phyloP scores from a whole-genome alignment of 2,888 invertebrate species.

The Heliothis peltigera region DNA sequence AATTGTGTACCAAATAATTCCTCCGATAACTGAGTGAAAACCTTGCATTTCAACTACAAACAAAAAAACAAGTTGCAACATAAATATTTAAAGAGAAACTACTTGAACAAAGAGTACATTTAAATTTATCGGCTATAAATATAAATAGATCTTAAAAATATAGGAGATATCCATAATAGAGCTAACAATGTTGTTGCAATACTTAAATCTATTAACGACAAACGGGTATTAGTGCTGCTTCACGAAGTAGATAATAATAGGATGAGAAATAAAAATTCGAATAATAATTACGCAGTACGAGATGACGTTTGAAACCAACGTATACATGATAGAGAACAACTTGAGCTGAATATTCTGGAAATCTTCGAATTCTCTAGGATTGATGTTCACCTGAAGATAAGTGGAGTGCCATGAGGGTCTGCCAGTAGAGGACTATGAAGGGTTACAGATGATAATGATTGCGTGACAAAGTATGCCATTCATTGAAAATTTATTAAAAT shows the following conservation, averaged over 20 bases:
- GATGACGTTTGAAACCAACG: background rate
- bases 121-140: constrained; percentile 18
- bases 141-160: constrained; percentile 34
- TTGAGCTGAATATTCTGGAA: constrained; percentile 1
- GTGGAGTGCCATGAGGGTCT: background rate
- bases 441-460: too few species aligned
- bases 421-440: too few species aligned
- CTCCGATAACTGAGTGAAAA: constrained; percentile 6
- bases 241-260: constrained; percentile 20
- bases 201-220: constrained; percentile 22
- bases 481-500: too few species aligned
- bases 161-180: constrained; percentile 13
- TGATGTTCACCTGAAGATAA: background rate
- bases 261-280: constrained; percentile 14
- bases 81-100: constrained; percentile 6
- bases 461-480: too few species aligned
- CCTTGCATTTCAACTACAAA: constrained; percentile 17
- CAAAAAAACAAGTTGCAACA: constrained; percentile 26
- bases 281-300: background rate
- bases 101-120: constrained; percentile 16
- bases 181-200: constrained; percentile 27
- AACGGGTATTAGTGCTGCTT: constrained; percentile 36
- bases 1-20: background rate
- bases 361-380: background rate
- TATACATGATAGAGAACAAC: background rate